These are phyloP conservation scores for Sorex araneus DNA, from an alignment of 2,113 vertebrate genomes.

Conservation along the genomic window DNA sequence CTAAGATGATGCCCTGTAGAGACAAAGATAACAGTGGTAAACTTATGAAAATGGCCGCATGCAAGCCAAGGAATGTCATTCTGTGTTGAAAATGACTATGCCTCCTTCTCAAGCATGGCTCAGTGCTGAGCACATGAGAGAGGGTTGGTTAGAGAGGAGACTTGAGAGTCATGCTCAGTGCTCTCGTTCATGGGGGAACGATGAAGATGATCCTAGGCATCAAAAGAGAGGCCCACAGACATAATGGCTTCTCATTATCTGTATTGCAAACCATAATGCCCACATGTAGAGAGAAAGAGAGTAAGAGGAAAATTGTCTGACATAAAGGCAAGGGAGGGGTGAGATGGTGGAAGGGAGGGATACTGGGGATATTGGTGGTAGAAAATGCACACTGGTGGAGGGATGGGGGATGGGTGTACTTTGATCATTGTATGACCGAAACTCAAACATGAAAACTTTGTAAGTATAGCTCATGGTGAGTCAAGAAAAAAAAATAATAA, in stretches of 20 bases:
- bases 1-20: not conserved
- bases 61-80: not conserved
- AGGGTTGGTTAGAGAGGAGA: not conserved
- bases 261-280: too few species aligned
- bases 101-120: not conserved
- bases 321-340: too few species aligned
- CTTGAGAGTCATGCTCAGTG: not conserved
- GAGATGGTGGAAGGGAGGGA: too few species aligned
- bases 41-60: not conserved
- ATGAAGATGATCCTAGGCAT: not conserved
- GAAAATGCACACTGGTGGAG: too few species aligned
- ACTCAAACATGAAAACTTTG: too few species aligned
- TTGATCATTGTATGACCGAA: too few species aligned
- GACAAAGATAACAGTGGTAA: not conserved
- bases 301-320: not conserved
- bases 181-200: not conserved
- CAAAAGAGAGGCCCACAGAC: too few species aligned
- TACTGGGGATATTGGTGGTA: too few species aligned
- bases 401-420: too few species aligned
- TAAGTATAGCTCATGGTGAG: too few species aligned
- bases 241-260: too few species aligned
- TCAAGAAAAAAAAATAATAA: too few species aligned
- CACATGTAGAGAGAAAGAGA: not conserved
- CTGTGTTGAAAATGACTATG: not conserved
- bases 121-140: not conserved